These are phyloP conservation scores for Danio albolineatus DNA, from an alignment of 2,797 vertebrate genomes.

Conservation along the genomic window DNA sequence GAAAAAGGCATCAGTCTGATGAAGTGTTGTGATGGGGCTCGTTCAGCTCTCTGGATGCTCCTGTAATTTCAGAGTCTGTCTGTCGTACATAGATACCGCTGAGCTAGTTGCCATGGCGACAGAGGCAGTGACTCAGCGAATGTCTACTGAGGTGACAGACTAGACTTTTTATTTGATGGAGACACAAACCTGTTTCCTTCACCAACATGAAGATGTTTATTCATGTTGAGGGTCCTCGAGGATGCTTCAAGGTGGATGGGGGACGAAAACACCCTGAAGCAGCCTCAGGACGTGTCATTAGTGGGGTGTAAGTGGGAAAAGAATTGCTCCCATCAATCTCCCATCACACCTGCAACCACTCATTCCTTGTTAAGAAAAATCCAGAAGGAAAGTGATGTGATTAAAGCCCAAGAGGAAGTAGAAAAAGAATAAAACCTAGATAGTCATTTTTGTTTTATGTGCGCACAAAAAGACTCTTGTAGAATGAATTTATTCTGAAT, in stretches of 20 bases:
- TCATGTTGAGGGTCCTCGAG: neutral
- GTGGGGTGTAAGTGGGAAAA: neutral
- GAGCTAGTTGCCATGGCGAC: conserved; percentile 55
- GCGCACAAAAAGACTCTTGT: neutral
- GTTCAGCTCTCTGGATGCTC: conserved; percentile 12
- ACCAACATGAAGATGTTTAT: neutral
- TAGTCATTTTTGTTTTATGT: neutral
- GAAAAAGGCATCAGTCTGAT: conserved; percentile 10
- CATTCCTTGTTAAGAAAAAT: neutral
- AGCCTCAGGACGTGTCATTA: neutral
- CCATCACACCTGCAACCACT: too few species aligned
- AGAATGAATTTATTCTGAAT: too few species aligned
- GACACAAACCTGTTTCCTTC: neutral
- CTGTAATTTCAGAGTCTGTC: conserved; percentile 29
- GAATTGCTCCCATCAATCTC: neutral
- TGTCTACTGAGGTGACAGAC: conserved; percentile 25
- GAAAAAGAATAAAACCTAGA: neutral
- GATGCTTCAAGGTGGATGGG: conserved; percentile 8
- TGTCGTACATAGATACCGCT: conserved; percentile 34
- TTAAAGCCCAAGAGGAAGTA: conserved; percentile 16
- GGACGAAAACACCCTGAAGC: neutral
- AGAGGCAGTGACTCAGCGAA: conserved; percentile 57
- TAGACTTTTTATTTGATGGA: conserved; percentile 29
- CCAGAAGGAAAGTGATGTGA: neutral
- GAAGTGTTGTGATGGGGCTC: conserved; percentile 20